Conservation (phyloP, 1,140 invertebrate species). For the Meloidogyne hapla region DNA sequence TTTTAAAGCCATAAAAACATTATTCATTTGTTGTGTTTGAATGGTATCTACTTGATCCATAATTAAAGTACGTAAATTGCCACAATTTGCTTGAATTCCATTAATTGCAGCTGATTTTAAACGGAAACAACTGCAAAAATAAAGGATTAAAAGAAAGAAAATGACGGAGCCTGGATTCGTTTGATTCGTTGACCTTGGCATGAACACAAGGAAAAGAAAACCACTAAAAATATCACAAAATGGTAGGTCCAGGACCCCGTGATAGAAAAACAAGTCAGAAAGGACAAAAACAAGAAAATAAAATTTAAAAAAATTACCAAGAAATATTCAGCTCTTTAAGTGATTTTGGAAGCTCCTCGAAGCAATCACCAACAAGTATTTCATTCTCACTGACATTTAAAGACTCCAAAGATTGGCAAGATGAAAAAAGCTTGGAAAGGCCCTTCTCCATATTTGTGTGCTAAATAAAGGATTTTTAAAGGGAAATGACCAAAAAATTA, state of each 20-base stretch:
- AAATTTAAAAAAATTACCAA: neutral
- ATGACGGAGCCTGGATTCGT: too few relatives aligned
- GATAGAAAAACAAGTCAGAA: too few relatives aligned
- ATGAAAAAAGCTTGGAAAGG: constrained; percentile 6
- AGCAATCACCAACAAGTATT: constrained; percentile 6
- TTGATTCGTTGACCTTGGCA: too few relatives aligned
- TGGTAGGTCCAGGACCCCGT: too few relatives aligned
- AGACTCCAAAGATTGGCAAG: constrained; percentile 6
- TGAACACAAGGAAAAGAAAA: too few relatives aligned
- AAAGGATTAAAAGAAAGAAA: neutral
- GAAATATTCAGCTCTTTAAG: neutral
- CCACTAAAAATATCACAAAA: neutral
- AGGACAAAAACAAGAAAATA: neutral
- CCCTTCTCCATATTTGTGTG: constrained; percentile 23
- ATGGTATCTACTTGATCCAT: constrained; percentile 26
- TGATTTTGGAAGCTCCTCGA: constrained; percentile 3
- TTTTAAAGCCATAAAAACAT: constrained; percentile 17
- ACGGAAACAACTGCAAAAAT: constrained; percentile 10
- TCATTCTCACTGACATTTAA: constrained; percentile 19
- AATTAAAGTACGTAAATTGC: constrained; percentile 10
- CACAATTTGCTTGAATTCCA: constrained; percentile 20
- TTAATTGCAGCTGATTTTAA: neutral
- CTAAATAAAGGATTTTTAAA: neutral
- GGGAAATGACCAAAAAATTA: neutral
- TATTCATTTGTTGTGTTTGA: neutral